Conservation (phyloP, 2,113 vertebrate genomes). For the Anhinga anhinga region DNA sequence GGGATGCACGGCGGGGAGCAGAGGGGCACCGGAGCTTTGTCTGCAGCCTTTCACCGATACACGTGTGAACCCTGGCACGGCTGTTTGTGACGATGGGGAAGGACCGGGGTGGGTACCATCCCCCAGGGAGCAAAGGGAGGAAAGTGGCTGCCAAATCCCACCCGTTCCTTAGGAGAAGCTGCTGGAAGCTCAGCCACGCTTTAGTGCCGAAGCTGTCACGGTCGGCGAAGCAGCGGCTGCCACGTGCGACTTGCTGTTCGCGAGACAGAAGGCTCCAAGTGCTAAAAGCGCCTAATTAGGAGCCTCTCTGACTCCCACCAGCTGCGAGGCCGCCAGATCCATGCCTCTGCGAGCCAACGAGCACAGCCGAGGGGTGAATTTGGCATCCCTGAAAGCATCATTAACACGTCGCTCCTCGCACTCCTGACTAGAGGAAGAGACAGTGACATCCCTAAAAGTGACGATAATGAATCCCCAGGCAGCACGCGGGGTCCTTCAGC, state of each 20-base stretch:
- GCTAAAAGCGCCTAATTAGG: conserved; percentile 25
- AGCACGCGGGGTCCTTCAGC: background rate
- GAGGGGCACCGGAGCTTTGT: fast-evolving
- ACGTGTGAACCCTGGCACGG: fast-evolving
- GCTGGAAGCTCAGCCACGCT: background rate
- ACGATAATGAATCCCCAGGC: conserved; percentile 54
- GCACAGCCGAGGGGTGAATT: background rate
- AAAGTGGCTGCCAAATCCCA: fast-evolving
- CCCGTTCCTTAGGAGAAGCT: background rate
- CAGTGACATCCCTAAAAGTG: background rate
- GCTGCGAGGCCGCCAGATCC: background rate
- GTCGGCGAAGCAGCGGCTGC: background rate
- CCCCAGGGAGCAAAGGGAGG: background rate
- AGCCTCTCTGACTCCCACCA: background rate
- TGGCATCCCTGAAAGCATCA: background rate
- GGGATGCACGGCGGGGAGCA: background rate
- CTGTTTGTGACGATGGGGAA: background rate
- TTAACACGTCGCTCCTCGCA: background rate
- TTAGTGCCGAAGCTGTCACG: fast-evolving
- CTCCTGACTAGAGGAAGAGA: background rate
- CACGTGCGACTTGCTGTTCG: background rate
- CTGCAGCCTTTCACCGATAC: background rate
- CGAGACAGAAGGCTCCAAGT: background rate
- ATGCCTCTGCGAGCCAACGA: background rate
- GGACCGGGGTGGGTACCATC: fast-evolving